Evolutionary conservation across 2,888 invertebrate genomes (phyloP), one percentile per base, ranked within the genome.

Genomic region (Drosophila kanekoi): DNA sequence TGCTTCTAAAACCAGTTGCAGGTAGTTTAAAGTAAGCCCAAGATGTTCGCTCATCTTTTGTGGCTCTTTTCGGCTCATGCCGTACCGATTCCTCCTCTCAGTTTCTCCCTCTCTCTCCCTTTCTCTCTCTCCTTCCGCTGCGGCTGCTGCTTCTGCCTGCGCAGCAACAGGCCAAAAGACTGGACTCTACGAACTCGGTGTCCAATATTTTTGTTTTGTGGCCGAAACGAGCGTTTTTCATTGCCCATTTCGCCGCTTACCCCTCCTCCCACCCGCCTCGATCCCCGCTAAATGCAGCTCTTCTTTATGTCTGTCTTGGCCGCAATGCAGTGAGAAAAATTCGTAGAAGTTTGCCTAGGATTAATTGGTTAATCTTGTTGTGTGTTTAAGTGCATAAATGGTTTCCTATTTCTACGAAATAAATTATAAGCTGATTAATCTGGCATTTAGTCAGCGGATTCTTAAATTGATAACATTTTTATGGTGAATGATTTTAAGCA

Each of bases 1-100:
- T 72, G 77, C 76, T 67, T 75, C 67, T 64, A 81, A 88, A 90
- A 90, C 90, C 90, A 90, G 90, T 90, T 91, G 86, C 91, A 90
- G 91, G 90, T 90, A 90, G 90, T 86, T 87, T 87, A 82, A 86
- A 85, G 75, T 89, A 77, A 84, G 84, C 77, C 77, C 84, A 72
- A 77, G 86, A 77, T 70, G 80, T 79, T 77, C 70, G 87, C 77
- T 77, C 76, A 78, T 77, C 76, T 83, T 84, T 87, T 68, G 81
- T 76, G 72, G 70, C 75, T 81, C 74, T 85, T 85, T 76, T 77
- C 78, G 78, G 64, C 58, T 57, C 57, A 57, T 62, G 48, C 62
- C 58, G 71, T 20, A 20, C 20, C 20, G 20, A 54, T 35, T 16
- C 52, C 48, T 48, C n/a, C 33, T 65, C 59, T 68, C 65, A 59